Evolutionary conservation across 2,797 vertebrate species (phyloP).

Genomic region (Acanthiza pusilla): DNA sequence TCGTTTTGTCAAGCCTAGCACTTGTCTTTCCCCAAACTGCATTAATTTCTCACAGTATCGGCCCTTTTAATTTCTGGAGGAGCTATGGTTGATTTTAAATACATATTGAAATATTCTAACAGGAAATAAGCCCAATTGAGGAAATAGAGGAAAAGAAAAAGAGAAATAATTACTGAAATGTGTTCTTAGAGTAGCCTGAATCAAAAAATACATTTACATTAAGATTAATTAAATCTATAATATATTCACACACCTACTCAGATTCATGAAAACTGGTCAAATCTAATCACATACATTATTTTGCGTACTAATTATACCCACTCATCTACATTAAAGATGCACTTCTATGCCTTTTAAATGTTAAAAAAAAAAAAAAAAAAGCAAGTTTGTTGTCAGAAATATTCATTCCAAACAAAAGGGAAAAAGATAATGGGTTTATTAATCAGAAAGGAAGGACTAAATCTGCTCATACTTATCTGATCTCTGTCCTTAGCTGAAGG

Average conservation of each 20-base stretch:
- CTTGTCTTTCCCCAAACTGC: not conserved
- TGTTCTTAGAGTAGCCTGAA: not conserved
- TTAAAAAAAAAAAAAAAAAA: not conserved
- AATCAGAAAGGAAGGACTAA: not conserved
- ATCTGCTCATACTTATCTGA: not conserved
- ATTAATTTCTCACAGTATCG: not conserved
- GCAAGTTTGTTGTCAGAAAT: not conserved
- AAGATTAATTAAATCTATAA: not conserved
- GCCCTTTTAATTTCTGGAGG: not conserved
- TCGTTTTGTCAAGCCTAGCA: not conserved
- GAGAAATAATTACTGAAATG: not conserved
- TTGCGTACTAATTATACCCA: not conserved
- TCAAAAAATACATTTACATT: not conserved
- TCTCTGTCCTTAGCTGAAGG: not conserved
- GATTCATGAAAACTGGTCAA: not conserved
- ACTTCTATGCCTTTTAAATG: not conserved
- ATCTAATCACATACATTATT: not conserved
- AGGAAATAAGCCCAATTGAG: not conserved
- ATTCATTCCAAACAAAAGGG: not conserved
- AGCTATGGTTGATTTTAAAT: not conserved
- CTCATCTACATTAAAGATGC: not conserved
- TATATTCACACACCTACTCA: not conserved
- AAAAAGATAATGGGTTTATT: not conserved
- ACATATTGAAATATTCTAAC: not conserved
- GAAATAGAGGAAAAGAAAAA: not conserved